Conservation (phyloP, 2,888 invertebrate genomes). For the Dione vanillae region DNA sequence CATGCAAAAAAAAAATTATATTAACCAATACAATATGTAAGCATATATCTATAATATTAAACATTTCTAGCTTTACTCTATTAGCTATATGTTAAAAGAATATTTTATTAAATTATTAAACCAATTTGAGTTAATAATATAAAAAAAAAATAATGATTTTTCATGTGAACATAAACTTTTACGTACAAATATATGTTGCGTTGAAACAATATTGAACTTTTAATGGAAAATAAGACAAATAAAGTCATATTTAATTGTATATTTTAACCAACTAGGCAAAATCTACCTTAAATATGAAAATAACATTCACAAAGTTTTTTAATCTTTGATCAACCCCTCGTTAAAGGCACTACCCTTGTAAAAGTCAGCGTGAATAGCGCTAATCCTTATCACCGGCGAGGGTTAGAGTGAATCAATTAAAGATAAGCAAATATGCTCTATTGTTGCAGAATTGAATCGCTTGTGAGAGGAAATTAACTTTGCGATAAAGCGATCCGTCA, state of each 20-base stretch:
- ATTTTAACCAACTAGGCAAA: constrained; percentile 36
- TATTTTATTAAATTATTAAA: too few species aligned
- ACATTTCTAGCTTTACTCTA: too few species aligned
- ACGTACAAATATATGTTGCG: too few species aligned
- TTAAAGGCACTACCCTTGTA: constrained; percentile 81
- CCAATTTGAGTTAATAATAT: too few species aligned
- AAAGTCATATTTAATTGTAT: too few species aligned
- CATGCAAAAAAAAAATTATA: neutral
- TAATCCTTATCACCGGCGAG: constrained; percentile 79
- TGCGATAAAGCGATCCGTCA: constrained; percentile 75
- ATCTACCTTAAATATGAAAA: constrained; percentile 28
- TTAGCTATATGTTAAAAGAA: too few species aligned
- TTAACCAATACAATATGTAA: too few species aligned
- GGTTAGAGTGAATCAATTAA: constrained; percentile 84
- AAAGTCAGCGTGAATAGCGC: constrained; percentile 82
- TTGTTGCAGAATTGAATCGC: constrained; percentile 79
- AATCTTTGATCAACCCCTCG: constrained; percentile 66
- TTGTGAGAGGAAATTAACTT: constrained; percentile 81
- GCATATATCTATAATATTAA: too few species aligned
- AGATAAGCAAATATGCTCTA: constrained; percentile 83
- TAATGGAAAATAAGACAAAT: too few species aligned
- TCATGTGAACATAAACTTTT: too few species aligned
- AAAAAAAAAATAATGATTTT: too few species aligned
- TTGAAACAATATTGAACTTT: too few species aligned
- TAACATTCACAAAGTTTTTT: constrained; percentile 24